Conservation (phyloP, 2,113 vertebrate species). For the Grammomys surdaster region DNA sequence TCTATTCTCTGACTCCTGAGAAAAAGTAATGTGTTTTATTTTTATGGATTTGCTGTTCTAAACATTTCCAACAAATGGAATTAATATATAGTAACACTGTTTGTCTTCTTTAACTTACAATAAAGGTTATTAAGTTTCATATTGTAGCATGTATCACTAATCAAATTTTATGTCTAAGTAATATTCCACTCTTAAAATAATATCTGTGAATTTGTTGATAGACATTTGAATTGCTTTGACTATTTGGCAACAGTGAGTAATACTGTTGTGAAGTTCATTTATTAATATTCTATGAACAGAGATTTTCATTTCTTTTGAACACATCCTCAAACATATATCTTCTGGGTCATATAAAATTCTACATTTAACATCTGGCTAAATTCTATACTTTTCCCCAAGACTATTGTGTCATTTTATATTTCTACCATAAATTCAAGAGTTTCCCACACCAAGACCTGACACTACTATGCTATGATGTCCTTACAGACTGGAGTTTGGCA, state of each 20-base stretch:
- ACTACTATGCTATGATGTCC: no score
- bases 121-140: slow-evolving; percentile 4
- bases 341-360: neutral
- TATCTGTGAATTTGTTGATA: neutral
- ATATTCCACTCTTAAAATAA: neutral
- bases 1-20: neutral
- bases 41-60: slow-evolving; percentile 14
- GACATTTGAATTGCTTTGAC: slow-evolving; percentile 10
- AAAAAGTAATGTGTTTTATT: slow-evolving; percentile 24
- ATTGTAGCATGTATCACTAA: neutral
- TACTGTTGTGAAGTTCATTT: neutral
- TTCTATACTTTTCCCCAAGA: neutral
- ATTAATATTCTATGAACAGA: neutral
- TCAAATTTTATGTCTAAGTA: slow-evolving; percentile 11
- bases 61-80: neutral
- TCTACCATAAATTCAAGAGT: neutral
- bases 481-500: no score
- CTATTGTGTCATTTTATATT: neutral
- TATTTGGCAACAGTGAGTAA: neutral
- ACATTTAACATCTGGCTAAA: neutral
- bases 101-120: slow-evolving; percentile 18
- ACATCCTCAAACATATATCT: neutral
- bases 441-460: no score
- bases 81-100: neutral
- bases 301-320: neutral